phyloP scores from a whole-genome alignment of 2,797 vertebrate genomes.

The Brachymystax lenok region DNA sequence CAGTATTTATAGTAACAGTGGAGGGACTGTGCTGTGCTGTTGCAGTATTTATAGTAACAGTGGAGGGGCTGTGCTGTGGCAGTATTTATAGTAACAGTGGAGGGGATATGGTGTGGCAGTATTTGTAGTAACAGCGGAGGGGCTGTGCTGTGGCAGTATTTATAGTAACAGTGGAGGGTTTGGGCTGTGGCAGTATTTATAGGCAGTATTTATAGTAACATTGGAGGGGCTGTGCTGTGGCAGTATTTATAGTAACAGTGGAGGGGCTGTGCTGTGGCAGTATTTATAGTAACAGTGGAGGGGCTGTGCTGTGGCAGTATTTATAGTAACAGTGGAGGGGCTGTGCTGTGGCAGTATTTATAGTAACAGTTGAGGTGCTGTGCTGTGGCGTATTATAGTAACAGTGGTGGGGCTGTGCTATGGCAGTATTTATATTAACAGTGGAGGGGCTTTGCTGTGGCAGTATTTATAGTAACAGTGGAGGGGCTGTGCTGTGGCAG shows the following conservation, averaged over 20 bases:
- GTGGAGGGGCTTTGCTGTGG: constrained; percentile 54
- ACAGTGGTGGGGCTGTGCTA: constrained; percentile 14
- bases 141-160: constrained; percentile 67
- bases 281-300: not conserved
- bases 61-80: constrained; percentile 29
- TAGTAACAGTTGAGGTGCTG: no score
- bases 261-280: constrained; percentile 13
- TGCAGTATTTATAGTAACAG: no score
- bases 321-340: constrained; percentile 64
- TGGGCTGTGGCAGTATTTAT: constrained; percentile 69
- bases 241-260: constrained; percentile 72
- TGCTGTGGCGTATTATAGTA: no score
- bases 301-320: constrained; percentile 60
- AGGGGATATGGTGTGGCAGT: constrained; percentile 64
- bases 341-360: no score
- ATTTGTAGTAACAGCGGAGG: constrained; percentile 71
- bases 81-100: not conserved
- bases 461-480: constrained; percentile 73
- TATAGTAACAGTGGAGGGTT: constrained; percentile 64
- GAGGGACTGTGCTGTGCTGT: no score
- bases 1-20: no score
- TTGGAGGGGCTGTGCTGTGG: constrained; percentile 17
- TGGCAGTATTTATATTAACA: constrained; percentile 19
- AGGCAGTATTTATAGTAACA: constrained; percentile 76
- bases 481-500: constrained; percentile 58